Percentiles rank a stretch among this genome's conserved stretches.
phyloP scores from a whole-genome alignment of 2,113 vertebrate species.

The Theropithecus gelada region DNA sequence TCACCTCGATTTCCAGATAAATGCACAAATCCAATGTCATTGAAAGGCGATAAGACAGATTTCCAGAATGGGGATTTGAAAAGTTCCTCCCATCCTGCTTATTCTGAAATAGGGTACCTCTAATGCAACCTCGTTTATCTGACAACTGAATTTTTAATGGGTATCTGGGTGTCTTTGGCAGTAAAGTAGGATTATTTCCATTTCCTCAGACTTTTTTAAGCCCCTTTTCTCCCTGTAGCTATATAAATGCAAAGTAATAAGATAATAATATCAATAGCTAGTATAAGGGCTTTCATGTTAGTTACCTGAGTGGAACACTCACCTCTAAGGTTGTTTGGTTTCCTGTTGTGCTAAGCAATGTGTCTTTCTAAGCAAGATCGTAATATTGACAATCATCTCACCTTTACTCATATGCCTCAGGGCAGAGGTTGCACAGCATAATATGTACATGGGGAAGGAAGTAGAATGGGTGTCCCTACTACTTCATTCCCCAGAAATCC shows the following conservation, averaged over 20 bases:
- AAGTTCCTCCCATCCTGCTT: background rate
- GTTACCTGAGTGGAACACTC: slow-evolving; percentile 1
- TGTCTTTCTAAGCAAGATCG: background rate
- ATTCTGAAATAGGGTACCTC: slow-evolving; percentile 5
- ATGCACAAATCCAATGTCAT: slow-evolving; percentile 16
- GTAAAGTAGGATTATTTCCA: slow-evolving; percentile 33
- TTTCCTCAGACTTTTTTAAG: slow-evolving; percentile 29
- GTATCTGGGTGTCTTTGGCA: background rate
- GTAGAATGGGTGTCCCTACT: background rate
- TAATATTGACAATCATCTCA: background rate
- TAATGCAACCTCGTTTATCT: background rate
- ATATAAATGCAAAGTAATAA: slow-evolving; percentile 52
- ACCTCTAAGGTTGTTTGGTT: background rate
- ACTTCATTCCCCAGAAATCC: background rate
- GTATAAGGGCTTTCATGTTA: background rate
- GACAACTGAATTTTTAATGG: slow-evolving; percentile 52
- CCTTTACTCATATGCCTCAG: background rate
- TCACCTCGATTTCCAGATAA: slow-evolving; percentile 57
- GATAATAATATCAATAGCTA: background rate
- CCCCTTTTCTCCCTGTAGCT: background rate
- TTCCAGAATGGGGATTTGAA: slow-evolving; percentile 33
- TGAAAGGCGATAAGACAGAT: slow-evolving; percentile 48
- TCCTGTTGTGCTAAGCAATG: background rate
- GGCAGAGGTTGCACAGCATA: background rate
- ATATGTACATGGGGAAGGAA: background rate